These are phyloP conservation scores for Dicerorhinus sumatrensis DNA, from an alignment of 2,113 vertebrate species.

Conservation along the genomic window DNA sequence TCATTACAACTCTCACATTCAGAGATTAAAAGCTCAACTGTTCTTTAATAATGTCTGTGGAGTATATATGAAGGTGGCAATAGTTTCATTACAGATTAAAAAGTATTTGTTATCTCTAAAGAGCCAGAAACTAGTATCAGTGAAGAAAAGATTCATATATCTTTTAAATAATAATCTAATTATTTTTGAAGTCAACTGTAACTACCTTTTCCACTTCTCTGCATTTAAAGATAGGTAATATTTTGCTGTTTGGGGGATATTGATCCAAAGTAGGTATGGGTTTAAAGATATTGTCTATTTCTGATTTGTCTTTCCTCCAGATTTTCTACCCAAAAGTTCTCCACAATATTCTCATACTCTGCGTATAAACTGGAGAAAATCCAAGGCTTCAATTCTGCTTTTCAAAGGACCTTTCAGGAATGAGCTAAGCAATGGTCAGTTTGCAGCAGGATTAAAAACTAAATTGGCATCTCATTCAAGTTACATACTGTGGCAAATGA, in stretches of 20 bases:
- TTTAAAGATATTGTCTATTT: not conserved
- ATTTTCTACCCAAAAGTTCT: conserved; percentile 15
- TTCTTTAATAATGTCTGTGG: not conserved
- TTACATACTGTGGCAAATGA: conserved; percentile 27
- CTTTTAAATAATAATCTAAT: conserved; percentile 16
- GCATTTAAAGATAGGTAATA: not conserved
- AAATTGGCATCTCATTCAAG: conserved; percentile 41
- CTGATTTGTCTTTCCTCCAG: not conserved
- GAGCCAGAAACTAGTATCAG: not conserved
- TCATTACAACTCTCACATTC: not conserved
- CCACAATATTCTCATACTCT: not conserved
- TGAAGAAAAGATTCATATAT: not conserved
- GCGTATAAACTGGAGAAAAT: not conserved
- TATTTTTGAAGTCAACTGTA: not conserved
- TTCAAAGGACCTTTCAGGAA: conserved; percentile 28
- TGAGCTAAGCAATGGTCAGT: not conserved
- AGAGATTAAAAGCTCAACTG: not conserved
- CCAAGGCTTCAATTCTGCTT: conserved; percentile 31
- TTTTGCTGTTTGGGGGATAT: not conserved
- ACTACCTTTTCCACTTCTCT: not conserved
- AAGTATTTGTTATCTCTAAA: not conserved
- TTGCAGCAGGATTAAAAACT: conserved; percentile 49
- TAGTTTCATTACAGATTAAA: not conserved
- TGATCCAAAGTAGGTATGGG: not conserved
- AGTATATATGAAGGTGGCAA: not conserved